phyloP scores from a whole-genome alignment of 2,797 vertebrate genomes.

The Xiphophorus birchmanni region DNA sequence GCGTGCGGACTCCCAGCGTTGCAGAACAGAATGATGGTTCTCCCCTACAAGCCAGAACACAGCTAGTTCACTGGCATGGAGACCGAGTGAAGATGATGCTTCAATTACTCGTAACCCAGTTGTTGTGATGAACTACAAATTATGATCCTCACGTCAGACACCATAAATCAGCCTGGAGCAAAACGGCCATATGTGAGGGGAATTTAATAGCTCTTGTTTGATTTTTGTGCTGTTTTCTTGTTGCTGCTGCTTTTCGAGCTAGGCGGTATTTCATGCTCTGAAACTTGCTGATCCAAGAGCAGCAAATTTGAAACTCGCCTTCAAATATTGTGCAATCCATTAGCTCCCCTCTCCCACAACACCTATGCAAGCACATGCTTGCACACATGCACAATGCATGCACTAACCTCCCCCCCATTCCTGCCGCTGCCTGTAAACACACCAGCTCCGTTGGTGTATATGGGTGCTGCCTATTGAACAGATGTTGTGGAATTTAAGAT shows the following conservation, averaged over 20 bases:
- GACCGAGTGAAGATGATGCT: slow-evolving; percentile 47
- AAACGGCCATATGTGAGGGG: slow-evolving; percentile 64
- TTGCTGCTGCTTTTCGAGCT: slow-evolving; percentile 20
- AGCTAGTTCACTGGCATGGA: slow-evolving; percentile 47
- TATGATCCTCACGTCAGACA: slow-evolving; percentile 58
- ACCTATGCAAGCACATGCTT: slow-evolving; percentile 56
- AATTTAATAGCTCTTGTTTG: slow-evolving; percentile 59
- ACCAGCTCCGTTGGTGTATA: slow-evolving; percentile 71
- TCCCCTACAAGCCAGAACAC: slow-evolving; percentile 39
- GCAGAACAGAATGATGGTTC: slow-evolving; percentile 37
- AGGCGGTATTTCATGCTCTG: slow-evolving; percentile 37
- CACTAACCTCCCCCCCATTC: slow-evolving; percentile 72
- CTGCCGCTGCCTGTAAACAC: slow-evolving; percentile 73
- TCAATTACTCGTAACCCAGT: slow-evolving; percentile 75
- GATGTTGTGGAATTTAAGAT: slow-evolving; percentile 93
- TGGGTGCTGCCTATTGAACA: slow-evolving; percentile 82
- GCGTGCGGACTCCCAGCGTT: slow-evolving; percentile 28
- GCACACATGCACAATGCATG: slow-evolving; percentile 37
- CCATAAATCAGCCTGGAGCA: slow-evolving; percentile 66
- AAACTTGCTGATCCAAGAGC: slow-evolving; percentile 48
- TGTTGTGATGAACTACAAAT: slow-evolving; percentile 70
- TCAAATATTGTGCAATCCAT: slow-evolving; percentile 26
- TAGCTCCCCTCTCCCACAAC: slow-evolving; percentile 27
- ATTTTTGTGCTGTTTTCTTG: slow-evolving; percentile 30
- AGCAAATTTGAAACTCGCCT: slow-evolving; percentile 42